Conservation (phyloP, 2,113 vertebrate genomes). For the Bufo bufo region DNA sequence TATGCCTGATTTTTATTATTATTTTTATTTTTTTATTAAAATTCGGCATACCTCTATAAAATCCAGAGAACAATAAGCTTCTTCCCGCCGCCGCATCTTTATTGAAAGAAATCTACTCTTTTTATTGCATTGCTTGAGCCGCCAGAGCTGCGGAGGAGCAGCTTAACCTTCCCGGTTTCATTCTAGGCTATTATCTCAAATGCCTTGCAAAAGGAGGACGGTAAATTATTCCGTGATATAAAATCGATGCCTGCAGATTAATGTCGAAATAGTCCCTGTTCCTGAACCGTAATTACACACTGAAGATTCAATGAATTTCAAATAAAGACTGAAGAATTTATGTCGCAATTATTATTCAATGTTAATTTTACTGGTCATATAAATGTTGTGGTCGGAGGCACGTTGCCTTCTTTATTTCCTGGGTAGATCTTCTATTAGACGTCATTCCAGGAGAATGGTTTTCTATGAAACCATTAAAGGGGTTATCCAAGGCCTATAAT, state of each 20-base stretch:
- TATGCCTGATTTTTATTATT: no score
- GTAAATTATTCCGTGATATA: slow-evolving; percentile 37
- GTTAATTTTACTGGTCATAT: background rate
- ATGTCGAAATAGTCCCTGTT: slow-evolving; percentile 21
- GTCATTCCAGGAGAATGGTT: background rate
- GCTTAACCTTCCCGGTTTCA: slow-evolving; percentile 37
- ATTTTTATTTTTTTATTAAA: slow-evolving; percentile 22
- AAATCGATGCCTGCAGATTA: slow-evolving; percentile 45
- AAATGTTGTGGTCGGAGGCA: background rate
- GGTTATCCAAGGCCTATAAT: no score
- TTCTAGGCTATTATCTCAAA: slow-evolving; percentile 39
- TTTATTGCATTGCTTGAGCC: slow-evolving; percentile 28
- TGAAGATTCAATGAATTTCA: slow-evolving; percentile 34
- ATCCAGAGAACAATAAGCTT: slow-evolving; percentile 43
- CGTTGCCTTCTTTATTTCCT: background rate
- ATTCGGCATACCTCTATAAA: slow-evolving; percentile 35
- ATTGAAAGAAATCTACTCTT: slow-evolving; percentile 16
- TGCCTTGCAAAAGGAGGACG: background rate
- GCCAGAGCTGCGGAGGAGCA: slow-evolving; percentile 11
- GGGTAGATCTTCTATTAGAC: background rate
- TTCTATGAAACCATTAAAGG: background rate
- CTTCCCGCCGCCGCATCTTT: slow-evolving; percentile 27
- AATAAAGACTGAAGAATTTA: slow-evolving; percentile 27
- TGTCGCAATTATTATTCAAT: slow-evolving; percentile 5
- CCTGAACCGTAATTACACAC: slow-evolving; percentile 45